Evolutionary conservation across 2,888 invertebrate species (phyloP).

Genomic region (Tipula confusa): DNA sequence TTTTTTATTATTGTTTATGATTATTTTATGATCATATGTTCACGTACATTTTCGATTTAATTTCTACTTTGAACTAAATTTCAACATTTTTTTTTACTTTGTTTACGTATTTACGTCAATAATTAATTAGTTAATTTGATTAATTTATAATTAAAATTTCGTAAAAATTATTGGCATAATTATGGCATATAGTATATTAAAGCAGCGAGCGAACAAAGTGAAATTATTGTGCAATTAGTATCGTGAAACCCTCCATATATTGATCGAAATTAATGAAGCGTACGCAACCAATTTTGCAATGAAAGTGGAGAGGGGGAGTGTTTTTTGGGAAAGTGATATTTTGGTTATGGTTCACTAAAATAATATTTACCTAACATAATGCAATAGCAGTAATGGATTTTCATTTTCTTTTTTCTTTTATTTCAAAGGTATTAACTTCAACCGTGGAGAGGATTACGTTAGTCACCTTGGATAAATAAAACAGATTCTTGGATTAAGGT

Average conservation of each 20-base stretch:
- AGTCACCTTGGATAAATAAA: not conserved
- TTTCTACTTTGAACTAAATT: constrained; percentile 12
- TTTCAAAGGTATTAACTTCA: not conserved
- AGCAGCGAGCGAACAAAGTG: no score
- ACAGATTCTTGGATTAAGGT: not conserved
- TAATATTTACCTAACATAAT: not conserved
- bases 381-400: not conserved
- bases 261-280: not conserved
- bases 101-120: not conserved
- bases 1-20: no score
- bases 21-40: not conserved
- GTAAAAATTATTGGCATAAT: not conserved
- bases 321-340: not conserved
- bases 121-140: not conserved
- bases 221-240: not conserved
- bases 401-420: not conserved
- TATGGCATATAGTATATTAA: not conserved
- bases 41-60: not conserved
- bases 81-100: not conserved
- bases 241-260: not conserved
- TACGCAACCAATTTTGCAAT: not conserved
- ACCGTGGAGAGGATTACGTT: not conserved
- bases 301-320: not conserved
- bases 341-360: not conserved
- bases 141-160: not conserved